These are phyloP conservation scores for Araneus ventricosus DNA, from an alignment of 1,140 invertebrate genomes.

Conservation along the genomic window DNA sequence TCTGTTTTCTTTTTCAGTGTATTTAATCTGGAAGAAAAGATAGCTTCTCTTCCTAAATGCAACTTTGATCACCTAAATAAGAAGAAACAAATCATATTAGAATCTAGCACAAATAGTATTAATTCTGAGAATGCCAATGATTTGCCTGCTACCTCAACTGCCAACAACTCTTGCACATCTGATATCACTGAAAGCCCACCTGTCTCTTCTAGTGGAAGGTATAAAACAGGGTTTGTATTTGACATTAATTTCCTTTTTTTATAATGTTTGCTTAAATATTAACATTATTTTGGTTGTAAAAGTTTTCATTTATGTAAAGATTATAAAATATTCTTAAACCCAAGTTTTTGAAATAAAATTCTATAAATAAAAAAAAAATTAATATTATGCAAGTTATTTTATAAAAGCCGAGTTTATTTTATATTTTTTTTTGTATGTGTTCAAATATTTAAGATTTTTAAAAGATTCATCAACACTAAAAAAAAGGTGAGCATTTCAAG, in stretches of 20 bases:
- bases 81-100: conserved; percentile 67
- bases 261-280: no score
- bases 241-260: neutral
- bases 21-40: conserved; percentile 93
- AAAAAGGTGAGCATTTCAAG: no score
- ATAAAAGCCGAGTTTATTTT: no score
- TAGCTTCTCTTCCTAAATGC: conserved; percentile 87
- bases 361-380: no score
- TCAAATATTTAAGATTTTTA: no score
- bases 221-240: conserved; percentile 78
- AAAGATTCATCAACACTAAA: no score
- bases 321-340: no score
- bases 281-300: no score
- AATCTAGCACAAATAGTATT: conserved; percentile 32
- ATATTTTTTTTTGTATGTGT: no score
- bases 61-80: conserved; percentile 75
- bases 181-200: neutral
- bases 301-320: no score
- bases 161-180: conserved; percentile 41
- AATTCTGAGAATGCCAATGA: conserved; percentile 14
- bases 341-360: no score
- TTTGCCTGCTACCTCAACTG: conserved; percentile 40
- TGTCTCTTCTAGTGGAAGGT: conserved; percentile 76
- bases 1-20: conserved; percentile 81
- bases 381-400: no score